phyloP scores from a whole-genome alignment of 2,113 vertebrate species.

The Ptilonorhynchus violaceus region DNA sequence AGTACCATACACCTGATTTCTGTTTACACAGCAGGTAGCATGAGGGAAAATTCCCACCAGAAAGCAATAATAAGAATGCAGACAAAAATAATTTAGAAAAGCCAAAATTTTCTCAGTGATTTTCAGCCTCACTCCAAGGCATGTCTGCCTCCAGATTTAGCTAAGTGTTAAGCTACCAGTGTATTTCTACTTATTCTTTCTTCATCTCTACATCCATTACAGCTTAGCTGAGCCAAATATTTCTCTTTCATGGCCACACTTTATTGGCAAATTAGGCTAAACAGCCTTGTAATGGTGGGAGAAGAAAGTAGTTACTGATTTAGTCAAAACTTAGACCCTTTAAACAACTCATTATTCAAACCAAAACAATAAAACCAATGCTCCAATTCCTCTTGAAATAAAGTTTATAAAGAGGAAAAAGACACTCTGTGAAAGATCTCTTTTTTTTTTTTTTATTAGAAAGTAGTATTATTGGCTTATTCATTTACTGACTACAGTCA shows the following conservation, averaged over 20 bases:
- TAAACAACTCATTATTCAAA: background rate
- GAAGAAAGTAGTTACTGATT: background rate
- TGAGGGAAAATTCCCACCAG: background rate
- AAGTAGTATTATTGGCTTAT: background rate
- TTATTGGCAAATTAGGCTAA: background rate
- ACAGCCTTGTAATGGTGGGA: background rate
- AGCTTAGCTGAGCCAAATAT: background rate
- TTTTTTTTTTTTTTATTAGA: background rate
- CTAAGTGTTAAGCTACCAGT: background rate
- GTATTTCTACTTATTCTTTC: background rate
- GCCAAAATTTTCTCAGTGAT: background rate
- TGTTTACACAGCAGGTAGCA: background rate
- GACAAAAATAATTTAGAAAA: background rate
- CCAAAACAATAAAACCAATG: background rate
- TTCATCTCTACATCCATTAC: background rate
- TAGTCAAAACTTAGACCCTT: background rate
- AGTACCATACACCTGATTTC: background rate
- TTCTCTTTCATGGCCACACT: background rate
- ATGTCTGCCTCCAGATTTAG: background rate
- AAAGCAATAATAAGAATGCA: background rate
- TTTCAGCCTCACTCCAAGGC: background rate
- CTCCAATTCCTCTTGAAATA: background rate
- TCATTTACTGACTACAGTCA: background rate
- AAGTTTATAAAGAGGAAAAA: background rate
- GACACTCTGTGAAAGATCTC: background rate